Evolutionary conservation across 2,113 vertebrate genomes (phyloP).

Genomic region (Osmerus eperlanus): DNA sequence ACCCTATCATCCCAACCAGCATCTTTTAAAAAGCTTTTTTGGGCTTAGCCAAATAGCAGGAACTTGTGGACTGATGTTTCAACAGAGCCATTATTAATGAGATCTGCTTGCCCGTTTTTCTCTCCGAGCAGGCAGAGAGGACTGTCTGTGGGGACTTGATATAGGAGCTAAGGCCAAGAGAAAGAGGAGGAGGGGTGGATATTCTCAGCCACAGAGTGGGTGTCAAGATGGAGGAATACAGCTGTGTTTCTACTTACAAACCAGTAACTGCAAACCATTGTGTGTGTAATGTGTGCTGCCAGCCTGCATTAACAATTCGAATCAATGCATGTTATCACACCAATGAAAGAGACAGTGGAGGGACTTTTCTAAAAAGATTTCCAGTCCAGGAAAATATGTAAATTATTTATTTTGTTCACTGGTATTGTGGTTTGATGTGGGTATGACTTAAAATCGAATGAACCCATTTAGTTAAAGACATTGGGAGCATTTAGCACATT

Average conservation of each 20-base stretch:
- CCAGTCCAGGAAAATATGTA: too few relatives aligned
- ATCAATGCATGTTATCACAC: too few relatives aligned
- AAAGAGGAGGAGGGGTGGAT: conserved; percentile 12
- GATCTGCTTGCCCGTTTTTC: conserved; percentile 44
- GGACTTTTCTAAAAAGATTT: too few relatives aligned
- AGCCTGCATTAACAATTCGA: too few relatives aligned
- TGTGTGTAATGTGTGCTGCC: too few relatives aligned
- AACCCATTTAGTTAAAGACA: too few relatives aligned
- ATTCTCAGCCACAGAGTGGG: conserved; percentile 21
- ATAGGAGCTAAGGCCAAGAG: conserved; percentile 31
- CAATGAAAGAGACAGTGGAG: neutral
- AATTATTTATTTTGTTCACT: too few relatives aligned
- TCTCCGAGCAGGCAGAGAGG: conserved; percentile 38
- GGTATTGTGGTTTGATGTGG: too few relatives aligned
- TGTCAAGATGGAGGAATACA: neutral
- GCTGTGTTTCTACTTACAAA: neutral
- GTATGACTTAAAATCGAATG: too few relatives aligned
- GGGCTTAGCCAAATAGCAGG: conserved; percentile 52
- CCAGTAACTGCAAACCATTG: neutral
- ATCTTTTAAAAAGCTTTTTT: too few relatives aligned
- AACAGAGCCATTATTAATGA: conserved; percentile 66
- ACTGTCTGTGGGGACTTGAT: conserved; percentile 47
- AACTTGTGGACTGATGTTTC: conserved; percentile 56
- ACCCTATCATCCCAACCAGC: conserved; percentile 26
- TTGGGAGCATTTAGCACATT: too few relatives aligned